Evolutionary conservation across 2,888 invertebrate genomes (phyloP).

Genomic region (Tenthredo notha): DNA sequence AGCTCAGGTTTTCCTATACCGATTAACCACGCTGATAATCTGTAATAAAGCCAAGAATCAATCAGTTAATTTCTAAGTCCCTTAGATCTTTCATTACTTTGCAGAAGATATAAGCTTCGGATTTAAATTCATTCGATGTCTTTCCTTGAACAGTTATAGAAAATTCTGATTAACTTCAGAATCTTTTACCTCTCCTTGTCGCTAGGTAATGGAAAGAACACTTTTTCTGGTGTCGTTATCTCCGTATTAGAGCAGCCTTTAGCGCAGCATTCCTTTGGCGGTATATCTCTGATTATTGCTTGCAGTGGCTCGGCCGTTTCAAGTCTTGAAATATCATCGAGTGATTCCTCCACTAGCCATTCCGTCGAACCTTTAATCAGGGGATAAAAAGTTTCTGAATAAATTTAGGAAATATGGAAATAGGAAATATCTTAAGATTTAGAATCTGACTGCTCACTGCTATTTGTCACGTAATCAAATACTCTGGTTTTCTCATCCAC

Average conservation of each 20-base stretch:
- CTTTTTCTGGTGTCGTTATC: conserved; percentile 51
- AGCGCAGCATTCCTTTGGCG: conserved; percentile 54
- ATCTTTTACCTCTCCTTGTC: conserved; percentile 56
- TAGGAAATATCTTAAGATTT: not conserved
- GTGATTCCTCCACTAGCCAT: conserved; percentile 49
- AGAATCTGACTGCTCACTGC: conserved; percentile 53
- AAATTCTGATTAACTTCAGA: not conserved
- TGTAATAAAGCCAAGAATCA: conserved; percentile 38
- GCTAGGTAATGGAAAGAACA: conserved; percentile 56
- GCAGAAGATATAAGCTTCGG: not conserved
- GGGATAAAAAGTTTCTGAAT: not conserved
- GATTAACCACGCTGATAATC: conserved; percentile 52
- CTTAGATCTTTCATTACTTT: not conserved
- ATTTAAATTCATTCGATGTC: not conserved
- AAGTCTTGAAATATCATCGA: conserved; percentile 28
- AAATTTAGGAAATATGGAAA: not conserved
- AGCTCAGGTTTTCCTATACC: conserved; percentile 56
- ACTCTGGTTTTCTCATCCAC: conserved; percentile 58
- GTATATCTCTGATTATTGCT: conserved; percentile 29
- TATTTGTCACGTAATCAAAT: conserved; percentile 58
- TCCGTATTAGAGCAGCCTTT: conserved; percentile 48
- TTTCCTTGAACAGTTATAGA: not conserved
- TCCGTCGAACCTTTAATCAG: conserved; percentile 45
- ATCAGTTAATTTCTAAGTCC: not conserved
- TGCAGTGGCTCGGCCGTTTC: conserved; percentile 36